Evolutionary conservation across 2,888 invertebrate genomes (phyloP).

Genomic region (Drosophila tanythrix): DNA sequence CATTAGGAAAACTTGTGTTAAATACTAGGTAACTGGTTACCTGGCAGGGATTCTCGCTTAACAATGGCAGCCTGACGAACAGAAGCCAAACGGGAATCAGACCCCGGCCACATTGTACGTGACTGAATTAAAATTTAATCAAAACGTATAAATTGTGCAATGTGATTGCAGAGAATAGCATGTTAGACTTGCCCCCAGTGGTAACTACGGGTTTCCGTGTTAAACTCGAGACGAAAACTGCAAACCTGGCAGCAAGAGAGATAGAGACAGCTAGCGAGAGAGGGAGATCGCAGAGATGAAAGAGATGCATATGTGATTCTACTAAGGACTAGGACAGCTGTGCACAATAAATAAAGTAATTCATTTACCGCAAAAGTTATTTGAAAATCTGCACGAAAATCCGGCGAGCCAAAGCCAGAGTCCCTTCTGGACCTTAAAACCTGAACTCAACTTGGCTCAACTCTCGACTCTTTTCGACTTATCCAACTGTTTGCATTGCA

Average conservation of each 20-base stretch:
- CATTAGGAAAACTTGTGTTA: slow-evolving; percentile 75
- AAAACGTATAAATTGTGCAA: slow-evolving; percentile 76
- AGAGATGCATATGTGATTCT: slow-evolving; percentile 50
- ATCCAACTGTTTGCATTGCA: slow-evolving; percentile 64
- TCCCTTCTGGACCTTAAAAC: slow-evolving; percentile 26
- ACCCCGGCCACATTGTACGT: slow-evolving; percentile 66
- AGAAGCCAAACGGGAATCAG: slow-evolving; percentile 40
- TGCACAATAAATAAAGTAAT: slow-evolving; percentile 79
- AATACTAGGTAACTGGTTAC: slow-evolving; percentile 54
- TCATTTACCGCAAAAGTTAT: slow-evolving; percentile 77
- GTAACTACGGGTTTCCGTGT: neutral
- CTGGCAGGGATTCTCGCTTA: slow-evolving; percentile 18
- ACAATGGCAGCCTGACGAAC: slow-evolving; percentile 46
- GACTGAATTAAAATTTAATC: slow-evolving; percentile 82
- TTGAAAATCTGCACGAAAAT: slow-evolving; percentile 69
- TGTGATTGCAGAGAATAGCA: slow-evolving; percentile 12
- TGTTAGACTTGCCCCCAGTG: neutral
- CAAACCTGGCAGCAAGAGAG: slow-evolving; percentile 29
- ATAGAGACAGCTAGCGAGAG: neutral
- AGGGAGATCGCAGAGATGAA: neutral
- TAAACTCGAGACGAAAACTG: slow-evolving; percentile 26
- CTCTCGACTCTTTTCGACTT: slow-evolving; percentile 42
- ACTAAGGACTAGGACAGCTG: slow-evolving; percentile 55
- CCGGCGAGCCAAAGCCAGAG: slow-evolving; percentile 30
- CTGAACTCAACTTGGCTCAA: slow-evolving; percentile 23